These are phyloP conservation scores for Pygoscelis adeliae DNA, from an alignment of 2,113 vertebrate genomes.

Conservation along the genomic window DNA sequence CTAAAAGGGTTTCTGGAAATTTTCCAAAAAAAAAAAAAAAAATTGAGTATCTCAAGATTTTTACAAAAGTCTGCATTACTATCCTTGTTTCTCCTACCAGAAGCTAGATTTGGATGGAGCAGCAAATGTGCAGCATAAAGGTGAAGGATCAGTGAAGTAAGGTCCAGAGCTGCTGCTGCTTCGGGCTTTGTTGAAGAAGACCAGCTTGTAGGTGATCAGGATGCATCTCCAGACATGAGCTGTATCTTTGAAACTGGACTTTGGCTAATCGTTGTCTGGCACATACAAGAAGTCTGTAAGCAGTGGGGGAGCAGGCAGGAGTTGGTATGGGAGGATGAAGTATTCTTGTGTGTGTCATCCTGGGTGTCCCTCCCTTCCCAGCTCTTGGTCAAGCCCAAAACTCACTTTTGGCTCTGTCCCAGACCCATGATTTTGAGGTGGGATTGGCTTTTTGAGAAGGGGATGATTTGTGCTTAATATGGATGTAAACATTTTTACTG, in stretches of 20 bases:
- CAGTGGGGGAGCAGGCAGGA: neutral
- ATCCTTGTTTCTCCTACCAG: neutral
- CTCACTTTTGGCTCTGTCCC: neutral
- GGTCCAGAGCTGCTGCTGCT: neutral
- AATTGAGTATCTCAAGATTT: neutral
- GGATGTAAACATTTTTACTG: neutral
- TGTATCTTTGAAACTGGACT: neutral
- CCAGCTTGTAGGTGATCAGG: neutral
- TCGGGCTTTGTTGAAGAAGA: neutral
- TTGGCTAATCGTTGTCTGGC: neutral
- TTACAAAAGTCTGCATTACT: neutral
- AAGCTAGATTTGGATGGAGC: neutral
- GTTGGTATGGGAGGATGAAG: neutral
- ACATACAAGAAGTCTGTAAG: neutral
- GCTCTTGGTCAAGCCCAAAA: neutral
- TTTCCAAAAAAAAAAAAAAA: neutral
- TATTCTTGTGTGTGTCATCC: neutral
- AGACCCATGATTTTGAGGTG: neutral
- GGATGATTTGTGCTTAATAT: neutral
- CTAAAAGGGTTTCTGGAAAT: constrained; percentile 19
- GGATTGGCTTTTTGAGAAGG: neutral
- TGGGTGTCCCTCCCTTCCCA: neutral
- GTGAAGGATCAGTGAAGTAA: neutral
- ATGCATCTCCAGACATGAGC: neutral
- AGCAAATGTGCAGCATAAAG: neutral